phyloP scores from a whole-genome alignment of 2,888 invertebrate genomes.

The Xanthia togata region DNA sequence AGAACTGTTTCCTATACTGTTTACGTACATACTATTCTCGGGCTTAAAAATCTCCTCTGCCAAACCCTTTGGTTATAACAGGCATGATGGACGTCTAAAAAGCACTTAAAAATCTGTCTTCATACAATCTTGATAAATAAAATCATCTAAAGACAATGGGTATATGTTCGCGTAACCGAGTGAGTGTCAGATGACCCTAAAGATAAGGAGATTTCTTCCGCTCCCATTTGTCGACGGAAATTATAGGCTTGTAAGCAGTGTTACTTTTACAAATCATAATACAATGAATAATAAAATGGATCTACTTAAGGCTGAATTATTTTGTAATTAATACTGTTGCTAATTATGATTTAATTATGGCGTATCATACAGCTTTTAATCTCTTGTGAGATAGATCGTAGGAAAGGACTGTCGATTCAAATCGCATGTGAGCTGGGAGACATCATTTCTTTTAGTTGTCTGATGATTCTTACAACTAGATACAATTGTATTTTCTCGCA shows the following conservation, averaged over 20 bases:
- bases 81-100: slow-evolving; percentile 37
- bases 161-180: slow-evolving; percentile 71
- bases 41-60: not conserved
- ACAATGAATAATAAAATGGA: slow-evolving; percentile 54
- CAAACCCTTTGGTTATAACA: slow-evolving; percentile 6
- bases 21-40: not conserved
- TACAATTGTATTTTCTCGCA: not conserved
- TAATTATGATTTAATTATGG: slow-evolving; percentile 51
- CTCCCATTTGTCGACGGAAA: slow-evolving; percentile 68
- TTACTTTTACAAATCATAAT: slow-evolving; percentile 57
- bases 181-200: slow-evolving; percentile 77
- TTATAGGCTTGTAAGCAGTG: slow-evolving; percentile 52
- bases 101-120: slow-evolving; percentile 48
- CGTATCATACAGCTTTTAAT: slow-evolving; percentile 46
- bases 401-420: slow-evolving; percentile 38
- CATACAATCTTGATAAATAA: slow-evolving; percentile 55
- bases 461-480: not conserved
- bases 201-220: slow-evolving; percentile 74
- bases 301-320: slow-evolving; percentile 55
- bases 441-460: not conserved
- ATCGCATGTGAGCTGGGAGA: slow-evolving; percentile 5
- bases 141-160: slow-evolving; percentile 71
- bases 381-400: slow-evolving; percentile 16
- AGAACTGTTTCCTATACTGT: not conserved
- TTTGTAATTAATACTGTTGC: slow-evolving; percentile 56